Base-by-base conservation (phyloP, 2,888 invertebrate species). In the Acholoe squamosa region DNA sequence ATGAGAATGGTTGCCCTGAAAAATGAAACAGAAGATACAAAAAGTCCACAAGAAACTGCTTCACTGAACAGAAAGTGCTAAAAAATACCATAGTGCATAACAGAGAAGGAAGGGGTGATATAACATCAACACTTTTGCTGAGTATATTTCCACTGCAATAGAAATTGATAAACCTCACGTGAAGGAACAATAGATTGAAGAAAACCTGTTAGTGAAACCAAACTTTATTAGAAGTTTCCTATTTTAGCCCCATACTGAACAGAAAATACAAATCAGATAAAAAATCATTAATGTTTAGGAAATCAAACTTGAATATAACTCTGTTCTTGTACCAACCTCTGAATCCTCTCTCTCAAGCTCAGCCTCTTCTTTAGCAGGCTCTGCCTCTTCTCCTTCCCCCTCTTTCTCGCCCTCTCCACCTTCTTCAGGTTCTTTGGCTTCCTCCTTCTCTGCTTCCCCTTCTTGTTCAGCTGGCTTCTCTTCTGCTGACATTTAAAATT, bases 381-480 rank as follows among this genome's bases (percentile, higher is more conserved):
- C 93, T 89, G 91, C 93, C 28, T 92, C 92, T 86, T 92, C 92
- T 76, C 92, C 92, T 56, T 92, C 92, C 89, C 92, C 92, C 77
- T 93, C 92, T 89, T 93, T 92, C 16, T 19, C 91, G 14, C 80
- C 92, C 84, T 91, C 91, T 61, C 93, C 93, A 67, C 88, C 90
- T 89, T 92, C 93, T 54, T 93, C 92, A 16, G 89, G 92, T 1
- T 91, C 92, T 52, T 92, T 93, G 89, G 92, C 93, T 56, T 89
- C 93, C 43, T 92, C 92, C 84, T 86, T 84, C 0, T 19, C 84
- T 71, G 22, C 86, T 54, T 86, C 86, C 12, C 52, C 86, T 7
- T 31, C 28, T 76, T 28, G 19, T 28, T 25, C 76, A 76, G 28
- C 76, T 22, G 43, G 80, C 22, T 33, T 80, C 80, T 80, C 80